Evolutionary conservation across 2,797 vertebrate species (phyloP), one percentile per base, ranked within the genome.

Genomic region (Cuniculus paca): DNA sequence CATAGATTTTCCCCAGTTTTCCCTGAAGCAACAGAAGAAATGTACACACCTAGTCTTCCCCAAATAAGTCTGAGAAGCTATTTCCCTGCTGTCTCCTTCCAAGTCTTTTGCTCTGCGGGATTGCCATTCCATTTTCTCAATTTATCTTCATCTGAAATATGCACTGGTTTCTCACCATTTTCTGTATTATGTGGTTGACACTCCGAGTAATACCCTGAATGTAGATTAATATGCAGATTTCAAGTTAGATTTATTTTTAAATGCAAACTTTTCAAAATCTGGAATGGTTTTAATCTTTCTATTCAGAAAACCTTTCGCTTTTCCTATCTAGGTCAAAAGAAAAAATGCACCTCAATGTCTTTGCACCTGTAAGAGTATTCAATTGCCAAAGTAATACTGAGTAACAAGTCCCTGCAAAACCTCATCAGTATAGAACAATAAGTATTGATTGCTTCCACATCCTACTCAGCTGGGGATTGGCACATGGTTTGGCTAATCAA

Each of bases 361-460:
- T 78, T 58, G 14, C 16, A 91, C 11, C 54, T 88, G 9, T 75
- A 34, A 72, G 36, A 68, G 36, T 84, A 91, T 72, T 94, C 1
- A 0, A 74, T 88, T 85, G 42, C 24, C 36, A 88, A 17, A 50
- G 10, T 68, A 54, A 80, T 75, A 31, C 45, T 52, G n/a, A 77
- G 12, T 56, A 92, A 83, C 16, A 78, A 88, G 13, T 10, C 50
- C 63, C 7, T 24, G 13, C 19, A 70, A 79, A 96, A 31, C 1
- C 22, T 70, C 19, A 34, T 91, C 52, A 72, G 13, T 16, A 61
- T 26, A 86, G 52, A 95, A 86, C 9, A 94, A 56, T 81, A 65
- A 77, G 2, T 42, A 80, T 50, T 93, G 86, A 89, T 94, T 94
- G 79, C n/a, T 79, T 90, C 9, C 9, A 58, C 52, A 60, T 93